Percentiles rank a stretch among this genome's conserved stretches.
Evolutionary conservation across 1,140 invertebrate species (phyloP).

Genomic region (Lanistes nyassanus): DNA sequence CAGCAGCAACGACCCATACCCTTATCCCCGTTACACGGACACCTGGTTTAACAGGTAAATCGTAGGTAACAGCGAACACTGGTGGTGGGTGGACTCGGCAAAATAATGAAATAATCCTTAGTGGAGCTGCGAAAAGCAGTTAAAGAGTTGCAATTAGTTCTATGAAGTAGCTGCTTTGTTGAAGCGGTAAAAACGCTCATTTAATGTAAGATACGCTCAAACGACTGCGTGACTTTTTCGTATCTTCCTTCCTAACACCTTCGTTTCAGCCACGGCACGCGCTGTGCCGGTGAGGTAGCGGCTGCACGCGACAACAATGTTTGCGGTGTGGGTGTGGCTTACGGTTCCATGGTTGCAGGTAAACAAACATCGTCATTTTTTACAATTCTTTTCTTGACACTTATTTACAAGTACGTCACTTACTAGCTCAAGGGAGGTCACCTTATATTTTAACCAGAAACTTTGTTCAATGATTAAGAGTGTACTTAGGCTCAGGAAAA

Average conservation of each 20-base stretch:
- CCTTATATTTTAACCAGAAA: no score
- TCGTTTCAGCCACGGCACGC: conserved; percentile 84
- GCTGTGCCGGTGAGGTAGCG: conserved; percentile 98
- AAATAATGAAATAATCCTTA: no score
- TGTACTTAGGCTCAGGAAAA: no score
- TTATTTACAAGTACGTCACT: no score
- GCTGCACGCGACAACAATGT: conserved; percentile 95
- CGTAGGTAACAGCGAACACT: no score
- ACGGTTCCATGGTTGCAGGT: conserved; percentile 91
- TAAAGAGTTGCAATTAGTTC: background rate
- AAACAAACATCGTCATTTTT: conserved; percentile 45
- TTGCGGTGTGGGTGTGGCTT: conserved; percentile 96
- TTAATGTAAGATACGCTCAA: background rate
- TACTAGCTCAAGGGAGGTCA: no score
- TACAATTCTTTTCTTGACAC: background rate
- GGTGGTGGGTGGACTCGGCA: no score
- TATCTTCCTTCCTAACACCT: background rate
- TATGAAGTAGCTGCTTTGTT: no score
- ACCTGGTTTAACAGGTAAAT: conserved; percentile 63
- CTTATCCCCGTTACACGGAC: conserved; percentile 70
- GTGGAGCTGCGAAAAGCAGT: no score
- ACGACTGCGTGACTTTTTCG: conserved; percentile 1
- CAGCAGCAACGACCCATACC: conserved; percentile 82
- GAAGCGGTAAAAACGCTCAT: no score
- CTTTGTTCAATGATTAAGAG: no score